A percentile compares a stretch with the other conserved stretches of the same genome.
Conservation (phyloP, 2,797 vertebrate genomes). For the Alauda arvensis region DNA sequence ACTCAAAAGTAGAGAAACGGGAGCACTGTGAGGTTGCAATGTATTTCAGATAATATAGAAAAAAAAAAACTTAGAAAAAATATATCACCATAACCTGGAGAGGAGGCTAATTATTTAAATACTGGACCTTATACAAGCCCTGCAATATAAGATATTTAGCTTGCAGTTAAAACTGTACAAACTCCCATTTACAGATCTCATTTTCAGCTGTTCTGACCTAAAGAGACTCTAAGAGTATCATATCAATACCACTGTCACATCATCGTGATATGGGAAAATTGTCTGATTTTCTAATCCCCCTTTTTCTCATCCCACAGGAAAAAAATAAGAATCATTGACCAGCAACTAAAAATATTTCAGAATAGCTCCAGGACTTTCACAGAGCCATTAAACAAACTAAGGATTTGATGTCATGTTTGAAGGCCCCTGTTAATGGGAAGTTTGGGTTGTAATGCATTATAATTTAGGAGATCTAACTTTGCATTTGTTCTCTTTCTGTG, state of each 20-base stretch:
- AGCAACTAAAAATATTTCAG: neutral
- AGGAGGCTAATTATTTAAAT: neutral
- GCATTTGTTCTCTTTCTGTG: constrained; percentile 2
- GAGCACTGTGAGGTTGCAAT: neutral
- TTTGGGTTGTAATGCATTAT: constrained; percentile 7
- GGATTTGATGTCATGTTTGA: constrained; percentile 10
- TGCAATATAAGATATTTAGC: neutral
- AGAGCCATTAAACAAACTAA: constrained; percentile 9
- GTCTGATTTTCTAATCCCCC: neutral
- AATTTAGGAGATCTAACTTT: constrained; percentile 31
- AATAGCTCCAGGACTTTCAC: neutral
- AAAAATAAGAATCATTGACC: neutral
- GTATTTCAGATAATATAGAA: neutral
- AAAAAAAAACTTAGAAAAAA: neutral
- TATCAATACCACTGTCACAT: neutral
- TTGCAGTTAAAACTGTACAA: neutral
- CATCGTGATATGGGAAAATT: neutral
- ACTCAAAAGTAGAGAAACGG: neutral
- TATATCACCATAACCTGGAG: neutral
- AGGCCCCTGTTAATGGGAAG: neutral
- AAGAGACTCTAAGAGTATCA: neutral
- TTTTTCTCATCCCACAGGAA: neutral
- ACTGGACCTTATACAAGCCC: neutral
- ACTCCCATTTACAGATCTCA: neutral
- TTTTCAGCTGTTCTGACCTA: neutral